These are phyloP conservation scores for Gryon sp. DNA, from an alignment of 1,140 invertebrate genomes.

Conservation along the genomic window DNA sequence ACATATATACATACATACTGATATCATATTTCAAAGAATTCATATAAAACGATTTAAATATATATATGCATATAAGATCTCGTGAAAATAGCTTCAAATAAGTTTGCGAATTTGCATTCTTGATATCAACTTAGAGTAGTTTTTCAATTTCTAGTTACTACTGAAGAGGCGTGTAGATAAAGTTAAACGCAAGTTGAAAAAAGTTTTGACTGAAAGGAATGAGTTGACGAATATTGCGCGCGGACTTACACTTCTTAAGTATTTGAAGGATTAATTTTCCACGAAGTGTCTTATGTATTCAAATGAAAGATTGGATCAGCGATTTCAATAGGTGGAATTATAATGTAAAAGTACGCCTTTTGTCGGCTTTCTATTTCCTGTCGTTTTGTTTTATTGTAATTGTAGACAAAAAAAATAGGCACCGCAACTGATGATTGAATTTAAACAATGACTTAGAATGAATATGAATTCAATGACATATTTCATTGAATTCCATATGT, in stretches of 20 bases:
- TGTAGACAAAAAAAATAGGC: too few species aligned
- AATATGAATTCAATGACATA: conserved; percentile 26
- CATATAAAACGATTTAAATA: too few species aligned
- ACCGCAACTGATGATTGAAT: conserved; percentile 24
- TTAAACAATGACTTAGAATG: conserved; percentile 5
- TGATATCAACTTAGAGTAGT: conserved; percentile 11
- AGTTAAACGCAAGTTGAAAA: conserved; percentile 5
- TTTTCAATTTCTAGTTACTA: conserved; percentile 25
- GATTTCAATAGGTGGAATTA: conserved; percentile 17
- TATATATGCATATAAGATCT: too few species aligned
- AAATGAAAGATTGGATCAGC: conserved; percentile 35
- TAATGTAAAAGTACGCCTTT: conserved; percentile 17
- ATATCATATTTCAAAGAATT: too few species aligned
- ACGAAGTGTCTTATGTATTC: conserved; percentile 35
- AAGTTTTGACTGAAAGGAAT: neutral
- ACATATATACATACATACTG: too few species aligned
- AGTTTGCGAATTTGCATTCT: conserved; percentile 7
- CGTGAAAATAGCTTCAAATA: too few species aligned
- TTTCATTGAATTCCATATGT: too few species aligned
- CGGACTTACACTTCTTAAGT: conserved; percentile 12
- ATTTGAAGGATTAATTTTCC: conserved; percentile 26
- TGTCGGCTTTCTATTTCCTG: conserved; percentile 21
- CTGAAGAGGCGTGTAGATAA: conserved; percentile 5
- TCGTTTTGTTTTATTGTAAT: conserved; percentile 34
- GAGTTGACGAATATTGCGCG: conserved; percentile 26